These are phyloP conservation scores for Chelonus insularis DNA, from an alignment of 1,140 invertebrate species.

Conservation along the genomic window DNA sequence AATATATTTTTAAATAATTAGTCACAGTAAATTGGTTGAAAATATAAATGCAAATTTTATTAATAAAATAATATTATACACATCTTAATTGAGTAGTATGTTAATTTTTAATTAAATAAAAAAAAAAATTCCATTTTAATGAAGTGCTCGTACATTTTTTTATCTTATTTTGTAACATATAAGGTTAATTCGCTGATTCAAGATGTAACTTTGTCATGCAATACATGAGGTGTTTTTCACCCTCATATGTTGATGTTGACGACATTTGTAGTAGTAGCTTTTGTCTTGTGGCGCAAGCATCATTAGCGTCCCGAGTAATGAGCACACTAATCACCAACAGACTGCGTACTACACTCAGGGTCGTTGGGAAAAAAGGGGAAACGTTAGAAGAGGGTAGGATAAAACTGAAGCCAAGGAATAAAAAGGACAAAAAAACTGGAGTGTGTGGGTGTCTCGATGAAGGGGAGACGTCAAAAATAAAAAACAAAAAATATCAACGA, in stretches of 20 bases:
- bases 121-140: too few relatives aligned
- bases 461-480: constrained; percentile 4
- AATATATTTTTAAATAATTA: too few relatives aligned
- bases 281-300: constrained; percentile 51
- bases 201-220: constrained; percentile 11
- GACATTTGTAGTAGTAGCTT: constrained; percentile 35
- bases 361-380: constrained; percentile 26
- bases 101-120: too few relatives aligned
- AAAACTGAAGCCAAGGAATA: constrained; percentile 21
- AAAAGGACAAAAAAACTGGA: constrained; percentile 32
- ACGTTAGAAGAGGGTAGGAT: constrained; percentile 24
- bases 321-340: constrained; percentile 56
- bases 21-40: too few relatives aligned
- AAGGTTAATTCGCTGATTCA: constrained; percentile 22
- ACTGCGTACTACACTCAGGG: constrained; percentile 34
- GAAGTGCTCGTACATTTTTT: too few relatives aligned
- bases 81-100: too few relatives aligned
- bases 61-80: too few relatives aligned
- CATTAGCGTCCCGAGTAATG: constrained; percentile 55
- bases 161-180: constrained; percentile 8
- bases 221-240: constrained; percentile 17
- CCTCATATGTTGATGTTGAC: not conserved
- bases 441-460: constrained; percentile 26
- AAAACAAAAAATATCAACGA: not conserved
- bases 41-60: too few relatives aligned